These are phyloP conservation scores for Andricus grossulariae DNA, from an alignment of 1,140 invertebrate species.

Conservation along the genomic window DNA sequence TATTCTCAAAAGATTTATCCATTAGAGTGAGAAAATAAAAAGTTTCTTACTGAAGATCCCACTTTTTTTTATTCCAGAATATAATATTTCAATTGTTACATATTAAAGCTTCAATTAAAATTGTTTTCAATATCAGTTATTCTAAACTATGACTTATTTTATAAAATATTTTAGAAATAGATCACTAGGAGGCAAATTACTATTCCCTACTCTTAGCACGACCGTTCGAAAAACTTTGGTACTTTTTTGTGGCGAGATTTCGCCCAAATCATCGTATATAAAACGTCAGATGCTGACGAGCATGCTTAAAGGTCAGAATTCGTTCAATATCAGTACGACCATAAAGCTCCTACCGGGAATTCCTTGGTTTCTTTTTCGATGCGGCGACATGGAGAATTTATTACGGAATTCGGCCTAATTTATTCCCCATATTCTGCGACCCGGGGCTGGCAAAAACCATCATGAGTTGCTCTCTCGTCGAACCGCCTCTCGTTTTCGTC, in stretches of 20 bases:
- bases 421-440: conserved; percentile 28
- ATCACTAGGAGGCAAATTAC: too few relatives aligned
- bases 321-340: conserved; percentile 38
- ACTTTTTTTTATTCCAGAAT: too few relatives aligned
- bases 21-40: too few relatives aligned
- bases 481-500: conserved; percentile 29
- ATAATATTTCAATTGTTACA: too few relatives aligned
- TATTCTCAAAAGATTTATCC: too few relatives aligned
- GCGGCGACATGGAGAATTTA: conserved; percentile 20
- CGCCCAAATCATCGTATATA: conserved; percentile 8
- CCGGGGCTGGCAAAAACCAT: conserved; percentile 22
- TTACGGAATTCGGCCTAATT: conserved; percentile 26
- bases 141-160: too few relatives aligned
- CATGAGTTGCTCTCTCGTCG: conserved; percentile 5
- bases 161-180: too few relatives aligned
- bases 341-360: conserved; percentile 40
- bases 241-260: not conserved
- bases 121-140: too few relatives aligned
- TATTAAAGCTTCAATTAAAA: too few relatives aligned
- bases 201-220: too few relatives aligned
- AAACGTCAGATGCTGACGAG: conserved; percentile 9
- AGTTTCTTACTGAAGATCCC: too few relatives aligned
- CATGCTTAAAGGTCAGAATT: conserved; percentile 37
- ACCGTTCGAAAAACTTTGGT: not conserved
- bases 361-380: conserved; percentile 18